phyloP scores from a whole-genome alignment of 2,113 vertebrate species.

The Ranitomeya variabilis region DNA sequence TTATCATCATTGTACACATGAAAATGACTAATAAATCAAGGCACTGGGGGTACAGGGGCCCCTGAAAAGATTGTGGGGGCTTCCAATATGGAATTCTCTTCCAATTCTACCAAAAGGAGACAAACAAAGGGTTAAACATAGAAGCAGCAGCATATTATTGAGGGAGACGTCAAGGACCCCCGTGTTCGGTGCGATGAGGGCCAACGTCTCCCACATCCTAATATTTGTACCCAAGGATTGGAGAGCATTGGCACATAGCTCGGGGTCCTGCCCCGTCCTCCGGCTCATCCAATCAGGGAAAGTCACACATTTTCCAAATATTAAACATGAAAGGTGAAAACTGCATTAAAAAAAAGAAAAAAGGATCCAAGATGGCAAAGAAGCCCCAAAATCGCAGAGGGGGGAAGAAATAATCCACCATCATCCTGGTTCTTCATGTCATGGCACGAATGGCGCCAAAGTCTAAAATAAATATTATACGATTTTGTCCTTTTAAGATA shows the following conservation, averaged over 20 bases:
- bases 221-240: not conserved
- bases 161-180: not conserved
- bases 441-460: not conserved
- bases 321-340: not conserved
- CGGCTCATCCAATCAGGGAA: not conserved
- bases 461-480: conserved; percentile 5
- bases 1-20: not conserved
- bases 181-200: not conserved
- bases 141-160: not conserved
- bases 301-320: not conserved
- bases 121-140: not conserved
- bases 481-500: not conserved
- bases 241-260: not conserved
- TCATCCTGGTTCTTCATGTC: not conserved
- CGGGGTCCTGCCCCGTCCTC: not conserved
- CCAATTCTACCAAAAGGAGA: conserved; percentile 1
- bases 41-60: not conserved
- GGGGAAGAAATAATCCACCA: not conserved
- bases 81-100: not conserved
- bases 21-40: not conserved
- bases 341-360: not conserved
- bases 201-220: not conserved
- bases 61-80: not conserved
- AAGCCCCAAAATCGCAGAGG: not conserved
- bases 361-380: not conserved